phyloP scores from a whole-genome alignment of 2,113 vertebrate species.

The Phocoena phocoena region DNA sequence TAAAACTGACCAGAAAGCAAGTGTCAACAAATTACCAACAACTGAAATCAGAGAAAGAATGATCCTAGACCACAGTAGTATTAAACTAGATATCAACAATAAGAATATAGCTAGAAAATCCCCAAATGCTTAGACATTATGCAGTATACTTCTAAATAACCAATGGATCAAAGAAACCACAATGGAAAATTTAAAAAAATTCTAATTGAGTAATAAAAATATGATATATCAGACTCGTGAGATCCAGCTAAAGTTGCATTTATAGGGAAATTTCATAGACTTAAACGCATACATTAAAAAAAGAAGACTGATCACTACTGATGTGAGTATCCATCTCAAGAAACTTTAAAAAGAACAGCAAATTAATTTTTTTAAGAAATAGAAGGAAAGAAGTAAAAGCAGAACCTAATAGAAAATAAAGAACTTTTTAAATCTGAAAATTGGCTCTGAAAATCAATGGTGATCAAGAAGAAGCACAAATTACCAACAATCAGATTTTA shows the following conservation, averaged over 20 bases:
- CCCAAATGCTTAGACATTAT: not conserved
- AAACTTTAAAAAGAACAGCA: not conserved
- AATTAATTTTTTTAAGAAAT: not conserved
- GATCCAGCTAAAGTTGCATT: not conserved
- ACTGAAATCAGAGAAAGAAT: not conserved
- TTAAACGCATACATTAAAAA: not conserved
- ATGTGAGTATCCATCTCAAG: not conserved
- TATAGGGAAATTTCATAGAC: not conserved
- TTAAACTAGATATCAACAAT: not conserved
- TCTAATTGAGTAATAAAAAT: conserved; percentile 1
- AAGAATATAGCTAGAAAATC: not conserved
- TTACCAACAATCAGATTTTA: not conserved
- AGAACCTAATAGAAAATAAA: not conserved
- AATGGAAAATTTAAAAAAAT: not conserved
- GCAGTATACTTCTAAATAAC: not conserved
- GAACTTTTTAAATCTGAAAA: not conserved
- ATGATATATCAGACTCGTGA: not conserved
- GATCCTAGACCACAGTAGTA: not conserved
- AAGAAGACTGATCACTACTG: not conserved
- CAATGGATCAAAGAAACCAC: not conserved
- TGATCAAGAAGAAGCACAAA: not conserved
- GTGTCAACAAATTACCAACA: not conserved
- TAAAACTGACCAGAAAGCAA: not conserved
- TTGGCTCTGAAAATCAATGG: not conserved
- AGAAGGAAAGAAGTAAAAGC: not conserved